phyloP scores from a whole-genome alignment of 2,113 vertebrate species.

The Dissostichus mawsoni region DNA sequence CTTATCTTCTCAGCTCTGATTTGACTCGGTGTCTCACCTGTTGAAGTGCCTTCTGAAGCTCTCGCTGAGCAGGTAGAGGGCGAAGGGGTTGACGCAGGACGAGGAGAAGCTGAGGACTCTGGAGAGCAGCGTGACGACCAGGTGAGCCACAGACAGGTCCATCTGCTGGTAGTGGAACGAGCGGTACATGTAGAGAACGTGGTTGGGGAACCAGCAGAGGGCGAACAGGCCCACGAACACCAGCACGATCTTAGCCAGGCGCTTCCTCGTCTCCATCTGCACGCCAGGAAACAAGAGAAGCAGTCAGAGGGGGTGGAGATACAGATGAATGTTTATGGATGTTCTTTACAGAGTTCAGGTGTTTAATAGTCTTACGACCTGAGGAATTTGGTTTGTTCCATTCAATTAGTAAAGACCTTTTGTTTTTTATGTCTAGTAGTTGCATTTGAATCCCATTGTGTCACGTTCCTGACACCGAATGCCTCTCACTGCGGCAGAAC shows the following conservation, averaged over 20 bases:
- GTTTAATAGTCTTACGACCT: no score
- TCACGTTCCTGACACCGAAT: no score
- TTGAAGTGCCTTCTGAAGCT: slow-evolving; percentile 94
- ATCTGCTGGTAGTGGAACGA: slow-evolving; percentile 92
- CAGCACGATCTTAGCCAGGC: slow-evolving; percentile 94
- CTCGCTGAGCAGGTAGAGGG: slow-evolving; percentile 94
- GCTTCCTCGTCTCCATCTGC: slow-evolving; percentile 95
- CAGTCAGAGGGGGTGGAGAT: background rate
- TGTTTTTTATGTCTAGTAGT: no score
- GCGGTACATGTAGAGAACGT: slow-evolving; percentile 94
- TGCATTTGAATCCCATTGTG: no score
- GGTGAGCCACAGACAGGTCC: slow-evolving; percentile 89
- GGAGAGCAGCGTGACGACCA: slow-evolving; percentile 90
- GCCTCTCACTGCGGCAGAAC: no score
- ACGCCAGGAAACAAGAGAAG: background rate
- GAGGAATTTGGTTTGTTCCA: no score
- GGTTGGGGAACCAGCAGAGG: slow-evolving; percentile 95
- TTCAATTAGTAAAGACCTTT: no score
- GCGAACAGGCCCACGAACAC: slow-evolving; percentile 93
- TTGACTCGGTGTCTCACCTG: slow-evolving; percentile 52
- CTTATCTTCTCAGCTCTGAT: background rate
- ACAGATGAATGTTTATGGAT: background rate
- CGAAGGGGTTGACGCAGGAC: slow-evolving; percentile 95
- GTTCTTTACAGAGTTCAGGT: no score
- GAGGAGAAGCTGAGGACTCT: slow-evolving; percentile 93